Evolutionary conservation across 2,797 vertebrate genomes (phyloP).

Genomic region (Rhinichthys osculus): DNA sequence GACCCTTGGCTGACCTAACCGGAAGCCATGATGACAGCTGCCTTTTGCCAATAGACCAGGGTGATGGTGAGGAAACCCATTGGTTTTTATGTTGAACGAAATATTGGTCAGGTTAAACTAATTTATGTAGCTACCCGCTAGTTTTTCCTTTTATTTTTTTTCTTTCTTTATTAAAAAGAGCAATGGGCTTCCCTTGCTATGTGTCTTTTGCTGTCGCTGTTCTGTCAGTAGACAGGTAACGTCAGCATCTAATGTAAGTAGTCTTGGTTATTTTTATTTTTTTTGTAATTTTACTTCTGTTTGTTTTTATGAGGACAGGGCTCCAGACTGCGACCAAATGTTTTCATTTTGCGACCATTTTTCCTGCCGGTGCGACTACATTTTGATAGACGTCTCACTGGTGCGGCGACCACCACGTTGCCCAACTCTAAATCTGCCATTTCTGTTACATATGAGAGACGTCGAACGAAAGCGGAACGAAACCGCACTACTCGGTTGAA

Average conservation of each 20-base stretch:
- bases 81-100: slow-evolving; percentile 85
- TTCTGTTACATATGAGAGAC: neutral
- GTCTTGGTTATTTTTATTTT: slow-evolving; percentile 39
- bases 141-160: slow-evolving; percentile 36
- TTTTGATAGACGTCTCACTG: no score
- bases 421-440: neutral
- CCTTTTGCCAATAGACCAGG: slow-evolving; percentile 99
- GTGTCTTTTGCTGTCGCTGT: slow-evolving; percentile 52
- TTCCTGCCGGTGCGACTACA: neutral
- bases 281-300: neutral
- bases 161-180: slow-evolving; percentile 50
- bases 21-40: slow-evolving; percentile 99
- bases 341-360: neutral
- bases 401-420: no score
- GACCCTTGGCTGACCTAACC: slow-evolving; percentile 99
- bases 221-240: slow-evolving; percentile 58
- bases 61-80: slow-evolving; percentile 99
- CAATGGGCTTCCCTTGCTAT: slow-evolving; percentile 63
- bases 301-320: slow-evolving; percentile 12
- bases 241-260: slow-evolving; percentile 46
- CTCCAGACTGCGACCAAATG: neutral
- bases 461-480: neutral
- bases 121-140: slow-evolving; percentile 62
- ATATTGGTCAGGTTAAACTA: slow-evolving; percentile 70
- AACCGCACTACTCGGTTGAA: neutral